phyloP scores from a whole-genome alignment of 1,140 invertebrate genomes.

The Leptinotarsa texana region DNA sequence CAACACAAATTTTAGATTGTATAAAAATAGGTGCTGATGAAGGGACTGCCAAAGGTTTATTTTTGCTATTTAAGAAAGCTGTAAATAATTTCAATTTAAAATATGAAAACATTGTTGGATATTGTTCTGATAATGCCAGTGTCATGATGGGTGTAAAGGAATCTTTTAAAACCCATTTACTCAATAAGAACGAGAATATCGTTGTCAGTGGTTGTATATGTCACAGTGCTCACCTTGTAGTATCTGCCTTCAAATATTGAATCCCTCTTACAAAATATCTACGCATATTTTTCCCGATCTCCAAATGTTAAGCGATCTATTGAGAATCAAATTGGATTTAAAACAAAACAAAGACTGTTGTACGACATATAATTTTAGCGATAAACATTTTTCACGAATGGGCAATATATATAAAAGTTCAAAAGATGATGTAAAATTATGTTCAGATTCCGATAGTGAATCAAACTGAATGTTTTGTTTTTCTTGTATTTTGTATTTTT shows the following conservation, averaged over 20 bases:
- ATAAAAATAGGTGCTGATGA: constrained; percentile 15
- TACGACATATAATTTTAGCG: not conserved
- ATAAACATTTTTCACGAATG: constrained; percentile 4
- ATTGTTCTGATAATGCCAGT: too few species aligned
- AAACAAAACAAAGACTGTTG: constrained; percentile 17
- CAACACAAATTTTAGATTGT: constrained; percentile 11
- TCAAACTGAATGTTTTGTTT: too few species aligned
- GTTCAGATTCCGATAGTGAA: too few species aligned
- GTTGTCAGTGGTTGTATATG: not conserved
- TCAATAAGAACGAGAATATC: too few species aligned
- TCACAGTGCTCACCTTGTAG: constrained; percentile 24
- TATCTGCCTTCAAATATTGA: constrained; percentile 23
- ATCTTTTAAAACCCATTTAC: too few species aligned
- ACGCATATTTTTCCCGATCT: constrained; percentile 50
- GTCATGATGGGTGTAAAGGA: too few species aligned
- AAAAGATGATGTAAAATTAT: constrained; percentile 10
- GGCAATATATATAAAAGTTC: constrained; percentile 5
- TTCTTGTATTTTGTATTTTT: too few species aligned
- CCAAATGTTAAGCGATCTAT: constrained; percentile 8
- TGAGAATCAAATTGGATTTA: constrained; percentile 5
- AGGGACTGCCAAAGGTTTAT: constrained; percentile 14
- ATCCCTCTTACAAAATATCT: constrained; percentile 40
- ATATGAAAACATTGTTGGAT: too few species aligned
- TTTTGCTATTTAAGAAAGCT: not conserved
- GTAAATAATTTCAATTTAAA: too few species aligned